A percentile compares a stretch with the other conserved stretches of the same genome.
Conservation (phyloP, 2,888 invertebrate genomes). For the Tetramorium bicarinatum region DNA sequence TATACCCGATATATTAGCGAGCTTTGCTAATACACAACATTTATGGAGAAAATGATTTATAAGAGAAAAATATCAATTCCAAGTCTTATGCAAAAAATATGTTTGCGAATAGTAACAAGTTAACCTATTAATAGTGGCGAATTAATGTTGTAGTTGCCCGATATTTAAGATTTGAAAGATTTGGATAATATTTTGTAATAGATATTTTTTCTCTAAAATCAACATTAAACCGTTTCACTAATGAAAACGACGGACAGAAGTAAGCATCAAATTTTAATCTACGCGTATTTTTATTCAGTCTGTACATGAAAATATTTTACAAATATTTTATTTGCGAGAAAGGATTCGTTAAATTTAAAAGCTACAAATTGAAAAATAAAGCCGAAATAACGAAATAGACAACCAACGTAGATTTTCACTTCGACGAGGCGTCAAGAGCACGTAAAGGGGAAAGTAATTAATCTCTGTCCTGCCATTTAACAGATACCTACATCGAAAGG, state of each 20-base stretch:
- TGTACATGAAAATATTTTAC: background rate
- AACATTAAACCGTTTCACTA: background rate
- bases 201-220: background rate
- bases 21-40: background rate
- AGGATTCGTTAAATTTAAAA: background rate
- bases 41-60: background rate
- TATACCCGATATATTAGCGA: background rate
- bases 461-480: slow-evolving; percentile 51
- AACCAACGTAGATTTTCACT: slow-evolving; percentile 43
- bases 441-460: slow-evolving; percentile 51
- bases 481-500: slow-evolving; percentile 50
- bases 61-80: background rate
- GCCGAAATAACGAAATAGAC: slow-evolving; percentile 22
- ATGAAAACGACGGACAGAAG: background rate
- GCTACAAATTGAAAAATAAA: slow-evolving; percentile 20
- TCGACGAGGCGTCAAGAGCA: slow-evolving; percentile 51
- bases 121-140: background rate
- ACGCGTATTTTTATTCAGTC: background rate
- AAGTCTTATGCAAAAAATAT: background rate
- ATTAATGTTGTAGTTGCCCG: background rate
- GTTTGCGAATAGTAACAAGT: background rate
- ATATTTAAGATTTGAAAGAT: slow-evolving; percentile 4
- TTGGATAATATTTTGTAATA: no score
- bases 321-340: background rate
- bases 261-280: slow-evolving; percentile 1